Evolutionary conservation across 2,113 vertebrate species (phyloP), one percentile per base, ranked within the genome.

Genomic region (Suricata suricatta): DNA sequence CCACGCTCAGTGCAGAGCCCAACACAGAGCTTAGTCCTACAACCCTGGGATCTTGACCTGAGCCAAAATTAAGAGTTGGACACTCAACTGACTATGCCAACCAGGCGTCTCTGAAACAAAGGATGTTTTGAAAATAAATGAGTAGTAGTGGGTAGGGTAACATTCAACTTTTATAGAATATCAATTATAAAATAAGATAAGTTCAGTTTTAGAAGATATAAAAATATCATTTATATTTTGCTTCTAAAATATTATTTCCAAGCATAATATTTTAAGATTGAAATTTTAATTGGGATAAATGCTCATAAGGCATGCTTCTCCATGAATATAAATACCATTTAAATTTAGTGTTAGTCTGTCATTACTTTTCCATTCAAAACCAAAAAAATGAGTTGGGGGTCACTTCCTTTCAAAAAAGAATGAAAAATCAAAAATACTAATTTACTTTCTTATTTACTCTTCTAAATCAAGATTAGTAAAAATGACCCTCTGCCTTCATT

Each of bases 381-480:
- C 69, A 96, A 83, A 47, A 80, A 74, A 96, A 88, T 96, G 82
- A 90, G 12, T 92, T 97, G 54, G 27, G 27, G 33, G 54, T 98
- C 83, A 96, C 95, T 98, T 94, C 35, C 21, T 96, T 64, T 97
- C 63, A 80, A 92, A 96, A 96, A 54, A 89, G 57, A 97, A 96
- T 96, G 92, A 93, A 98, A 98, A 97, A 10, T 93, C 27, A 88
- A 96, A 80, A 80, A n/a, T 35, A 97, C 88, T 57, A 33, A 81
- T 97, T 97, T 89, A 93, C 81, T 95, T 12, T 93, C 72, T 97
- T 2, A 7, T 97, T 97, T 98, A 93, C 93, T 97, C 82, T 84
- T 97, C 63, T 85, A 96, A 96, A 97, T 97, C 63, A 97, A 97
- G 69, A 98, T 98, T 97, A 97, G 68, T 97, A 91, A 96, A 98